Percentiles rank a stretch among this genome's conserved stretches.
Conservation (phyloP, 2,888 invertebrate species). For the Ctenicera cuprea region DNA sequence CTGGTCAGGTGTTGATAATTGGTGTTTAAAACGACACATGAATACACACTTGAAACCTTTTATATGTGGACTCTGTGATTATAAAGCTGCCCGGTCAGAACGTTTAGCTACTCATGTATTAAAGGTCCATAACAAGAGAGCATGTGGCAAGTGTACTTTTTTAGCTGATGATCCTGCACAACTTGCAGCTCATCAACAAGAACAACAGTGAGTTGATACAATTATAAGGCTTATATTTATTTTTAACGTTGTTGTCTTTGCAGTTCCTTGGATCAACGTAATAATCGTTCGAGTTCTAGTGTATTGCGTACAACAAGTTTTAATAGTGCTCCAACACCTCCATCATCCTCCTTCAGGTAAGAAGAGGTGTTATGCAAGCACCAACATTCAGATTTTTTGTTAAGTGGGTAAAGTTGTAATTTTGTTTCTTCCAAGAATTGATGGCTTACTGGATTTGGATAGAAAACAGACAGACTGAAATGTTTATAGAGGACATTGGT, state of each 20-base stretch:
- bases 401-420: slow-evolving; percentile 14
- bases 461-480: too few species aligned
- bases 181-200: slow-evolving; percentile 85
- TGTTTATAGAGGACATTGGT: too few species aligned
- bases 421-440: background rate
- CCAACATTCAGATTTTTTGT: slow-evolving; percentile 15
- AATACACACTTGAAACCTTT: slow-evolving; percentile 96
- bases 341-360: slow-evolving; percentile 40
- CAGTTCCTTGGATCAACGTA: slow-evolving; percentile 80
- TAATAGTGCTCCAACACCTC: slow-evolving; percentile 43
- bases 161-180: slow-evolving; percentile 89
- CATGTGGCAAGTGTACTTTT: slow-evolving; percentile 92
- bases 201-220: slow-evolving; percentile 80
- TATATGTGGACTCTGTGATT: slow-evolving; percentile 92
- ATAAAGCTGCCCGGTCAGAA: slow-evolving; percentile 94
- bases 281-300: slow-evolving; percentile 75
- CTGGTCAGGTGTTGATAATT: slow-evolving; percentile 95
- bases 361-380: background rate
- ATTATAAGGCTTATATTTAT: slow-evolving; percentile 2
- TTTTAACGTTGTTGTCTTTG: slow-evolving; percentile 53
- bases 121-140: slow-evolving; percentile 93
- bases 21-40: slow-evolving; percentile 93
- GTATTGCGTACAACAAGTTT: slow-evolving; percentile 70
- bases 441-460: too few species aligned
- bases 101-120: slow-evolving; percentile 91